Conservation (phyloP, 1,140 invertebrate species). For the Diploscapter pachys region DNA sequence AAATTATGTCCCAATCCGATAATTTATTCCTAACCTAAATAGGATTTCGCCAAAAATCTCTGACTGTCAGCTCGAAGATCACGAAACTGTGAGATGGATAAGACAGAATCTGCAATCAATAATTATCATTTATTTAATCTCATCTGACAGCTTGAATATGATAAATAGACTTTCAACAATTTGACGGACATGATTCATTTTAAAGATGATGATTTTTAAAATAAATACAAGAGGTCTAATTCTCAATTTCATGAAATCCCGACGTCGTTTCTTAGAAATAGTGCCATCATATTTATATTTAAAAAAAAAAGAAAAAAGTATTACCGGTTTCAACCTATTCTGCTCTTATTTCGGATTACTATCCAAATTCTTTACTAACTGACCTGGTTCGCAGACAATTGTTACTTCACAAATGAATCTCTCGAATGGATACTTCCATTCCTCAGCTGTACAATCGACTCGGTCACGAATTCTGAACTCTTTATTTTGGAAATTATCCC, state of each 20-base stretch:
- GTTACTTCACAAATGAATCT: conserved; percentile 21
- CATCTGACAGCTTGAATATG: conserved; percentile 1
- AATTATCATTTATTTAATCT: conserved; percentile 8
- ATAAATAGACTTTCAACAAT: background rate
- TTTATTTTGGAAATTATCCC: conserved; percentile 21
- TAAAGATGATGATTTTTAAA: too few species aligned
- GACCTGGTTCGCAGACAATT: conserved; percentile 28
- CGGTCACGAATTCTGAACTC: background rate
- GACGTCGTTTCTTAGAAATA: too few species aligned
- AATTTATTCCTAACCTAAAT: conserved; percentile 8
- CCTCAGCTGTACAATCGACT: conserved; percentile 26
- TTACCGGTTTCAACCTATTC: background rate
- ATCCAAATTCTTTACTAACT: background rate
- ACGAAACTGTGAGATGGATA: conserved; percentile 4
- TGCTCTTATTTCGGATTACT: background rate
- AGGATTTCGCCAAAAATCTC: conserved; percentile 12
- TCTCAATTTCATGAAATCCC: too few species aligned
- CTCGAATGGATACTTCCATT: conserved; percentile 39
- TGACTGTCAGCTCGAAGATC: conserved; percentile 5
- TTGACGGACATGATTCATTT: too few species aligned
- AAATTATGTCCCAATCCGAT: background rate
- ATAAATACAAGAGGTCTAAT: too few species aligned
- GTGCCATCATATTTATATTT: background rate
- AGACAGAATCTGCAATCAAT: background rate
- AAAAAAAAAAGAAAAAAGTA: conserved; percentile 2